Base-by-base conservation (phyloP, 2,888 invertebrate species). In the Dromius quadrimaculatus region DNA sequence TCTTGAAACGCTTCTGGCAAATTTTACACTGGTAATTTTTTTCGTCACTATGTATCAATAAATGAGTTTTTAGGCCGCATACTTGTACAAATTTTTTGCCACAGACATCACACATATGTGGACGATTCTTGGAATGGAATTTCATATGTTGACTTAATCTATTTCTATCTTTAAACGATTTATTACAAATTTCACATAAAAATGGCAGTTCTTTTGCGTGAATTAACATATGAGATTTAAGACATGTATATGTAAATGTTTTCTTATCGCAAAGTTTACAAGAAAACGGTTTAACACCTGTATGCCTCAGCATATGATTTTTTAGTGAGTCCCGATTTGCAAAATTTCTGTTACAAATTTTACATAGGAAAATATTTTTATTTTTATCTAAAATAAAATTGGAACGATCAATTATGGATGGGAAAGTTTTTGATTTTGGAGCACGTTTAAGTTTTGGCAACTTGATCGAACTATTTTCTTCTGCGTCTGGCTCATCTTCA, bases 301-400 rank as follows among this genome's bases (percentile, higher is more conserved):
- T 69, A n/a, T 69, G 69, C 8, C 59, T 22, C 11, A 69, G 28
- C 32, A 61, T 59, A 22, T 69, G 69, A 47, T 69, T 69, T 61
- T 43, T 59, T 38, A 62, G 23, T 9, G 62, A 62, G 41, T 62
- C 62, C 11, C 62, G 62, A 41, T 43, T 62, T 13, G 62, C 62
- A 38, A 62, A 62, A 43, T 62, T 13, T 15, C 41, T 62, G 22
- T 62, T 62, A 17, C 62, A 62, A 3, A 41, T 62, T 62, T 62
- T 62, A 41, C 62, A 62, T 22, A 62, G 22, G 23, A 41, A 62
- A 9, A 62, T 41, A 23, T 62, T 41, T 41, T 62, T 62, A 13
- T 41, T 41, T 41, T 62, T 41, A 41, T 62, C 41, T 62, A 62
- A 62, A 22, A 41, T 62, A 13, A 23, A 62, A 23, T 38, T 62